These are phyloP conservation scores for Chloroclysta siterata DNA, from an alignment of 2,888 invertebrate species.

Conservation along the genomic window DNA sequence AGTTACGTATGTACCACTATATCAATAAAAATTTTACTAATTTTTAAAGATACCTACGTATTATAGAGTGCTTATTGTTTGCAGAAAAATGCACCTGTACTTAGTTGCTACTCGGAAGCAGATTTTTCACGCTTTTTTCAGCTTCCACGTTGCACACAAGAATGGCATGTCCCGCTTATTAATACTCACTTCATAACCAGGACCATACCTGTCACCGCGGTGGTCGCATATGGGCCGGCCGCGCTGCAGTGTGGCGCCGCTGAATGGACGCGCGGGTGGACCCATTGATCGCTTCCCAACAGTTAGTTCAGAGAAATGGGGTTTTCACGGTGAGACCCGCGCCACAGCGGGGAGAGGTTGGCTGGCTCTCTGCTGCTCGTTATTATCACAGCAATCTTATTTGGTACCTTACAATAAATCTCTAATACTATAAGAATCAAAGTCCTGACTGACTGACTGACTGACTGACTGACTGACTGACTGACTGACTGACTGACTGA, in stretches of 20 bases:
- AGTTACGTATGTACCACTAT: too few relatives aligned
- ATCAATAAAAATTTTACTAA: too few relatives aligned
- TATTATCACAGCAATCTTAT: not conserved
- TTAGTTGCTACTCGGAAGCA: too few relatives aligned
- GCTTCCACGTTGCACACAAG: not conserved
- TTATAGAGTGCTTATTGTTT: too few relatives aligned
- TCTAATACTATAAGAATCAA: too few relatives aligned
- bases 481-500: too few relatives aligned
- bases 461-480: too few relatives aligned
- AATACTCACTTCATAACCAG: slow-evolving; percentile 15
- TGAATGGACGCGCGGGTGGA: slow-evolving; percentile 11
- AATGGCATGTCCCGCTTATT: not conserved
- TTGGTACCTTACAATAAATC: slow-evolving; percentile 1
- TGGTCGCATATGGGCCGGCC: slow-evolving; percentile 1
- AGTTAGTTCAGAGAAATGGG: slow-evolving; percentile 5
- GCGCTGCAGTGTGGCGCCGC: slow-evolving; percentile 1
- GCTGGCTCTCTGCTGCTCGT: slow-evolving; percentile 6
- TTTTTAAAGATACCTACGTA: too few relatives aligned
- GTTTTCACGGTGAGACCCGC: not conserved
- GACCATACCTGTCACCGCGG: slow-evolving; percentile 8
- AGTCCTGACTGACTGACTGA: too few relatives aligned
- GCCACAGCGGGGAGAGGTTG: slow-evolving; percentile 1
- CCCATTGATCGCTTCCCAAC: slow-evolving; percentile 21
- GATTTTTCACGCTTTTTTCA: not conserved
- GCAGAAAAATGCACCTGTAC: too few relatives aligned